Evolutionary conservation across 2,888 invertebrate species (phyloP), one percentile per base, ranked within the genome.

Genomic region (Brenthis hecate): DNA sequence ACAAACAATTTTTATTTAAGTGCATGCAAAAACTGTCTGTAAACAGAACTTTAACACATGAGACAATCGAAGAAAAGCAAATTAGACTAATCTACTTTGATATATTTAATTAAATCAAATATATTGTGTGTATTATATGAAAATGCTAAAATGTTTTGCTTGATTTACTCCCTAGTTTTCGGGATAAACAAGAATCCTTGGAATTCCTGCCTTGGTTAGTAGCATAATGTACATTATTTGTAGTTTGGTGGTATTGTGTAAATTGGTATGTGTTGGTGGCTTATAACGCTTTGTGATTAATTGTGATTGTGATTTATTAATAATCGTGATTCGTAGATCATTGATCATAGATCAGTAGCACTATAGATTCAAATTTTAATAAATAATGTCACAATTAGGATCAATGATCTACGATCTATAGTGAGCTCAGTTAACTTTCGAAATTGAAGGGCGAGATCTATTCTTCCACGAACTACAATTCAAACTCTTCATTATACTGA

Each of bases 191-290:
- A 93, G 95, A 95, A 89, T 93, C 94, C 88, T 94, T 96, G 95
- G 96, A 95, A 92, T 95, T 94, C 94, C 94, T 95, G 90, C 96
- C 96, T 94, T 96, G 96, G 96, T 96, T 95, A 95, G 96, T 96
- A 96, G 94, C 84, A 82, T 85, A 85, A 80, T 85, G 84, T 87
- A 87, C 84, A 85, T 83, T 84, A 85, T 83, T 76, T 76, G 83
- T 88, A 85, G 85, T 76, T 80, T 76, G 80, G 77, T 75, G 74
- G 74, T 76, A 55, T 75, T 76, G 74, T 75, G 73, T 63, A 69
- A 66, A 54, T 56, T 60, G 67, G 56, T 62, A 51, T 70, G 56
- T 68, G 66, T 61, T 60, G 51, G 56, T 56, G 66, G 55, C 58
- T 66, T 19, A 60, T 48, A 54, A 54, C 48, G 43, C 32, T 61